Base-by-base conservation (phyloP, 1,140 invertebrate genomes). In the Oreohelix idahoensis region DNA sequence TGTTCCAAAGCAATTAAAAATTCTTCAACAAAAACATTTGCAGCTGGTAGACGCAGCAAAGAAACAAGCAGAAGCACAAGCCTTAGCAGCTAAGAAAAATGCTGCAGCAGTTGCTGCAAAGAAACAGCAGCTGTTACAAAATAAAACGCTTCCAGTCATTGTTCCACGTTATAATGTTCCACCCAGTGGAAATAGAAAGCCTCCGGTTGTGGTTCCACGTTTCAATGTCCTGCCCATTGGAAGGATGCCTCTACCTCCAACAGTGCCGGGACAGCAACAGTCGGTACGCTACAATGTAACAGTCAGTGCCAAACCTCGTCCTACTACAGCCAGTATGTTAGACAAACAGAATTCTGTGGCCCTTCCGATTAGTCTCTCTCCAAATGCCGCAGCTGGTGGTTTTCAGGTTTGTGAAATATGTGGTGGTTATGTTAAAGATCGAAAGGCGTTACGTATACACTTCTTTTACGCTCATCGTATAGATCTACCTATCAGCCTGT, bases 401-500 rank as follows among this genome's bases (percentile, higher is more conserved):
- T 91, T 91, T 86, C 91, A 92, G 84, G 89, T 91, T 15, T 92
- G 91, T 84, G 91, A 92, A 75, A 89, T 92, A 17, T 92, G 91
- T 88, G 90, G 90, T 36, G 91, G 91, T 36, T 91, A 91, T 86
- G 90, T 92, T 0, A 92, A 92, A 77, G 91, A 92, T 70, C 80
- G 88, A 38, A 90, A 91, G 74, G 89, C 91, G n/a, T 71, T 92
- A 58, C 83, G 91, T 32, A 91, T 92, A 75, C 91, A 92, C 74
- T 92, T 92, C 73, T 91, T 87, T 69, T 90, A 90, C 84, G 90
- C 90, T 77, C 92, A 92, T 84, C 87, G 89, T 78, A 89, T 91
- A 75, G 90, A 91, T 71, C 87, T 91, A 84, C 88, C 89, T 26
- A 85, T 86, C 74, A 83, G 83, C 63, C 82, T 91, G 58, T 91